Percentiles rank a stretch among this genome's conserved stretches.
Evolutionary conservation across 2,888 invertebrate genomes (phyloP).

Genomic region (Pterostichus madidus): DNA sequence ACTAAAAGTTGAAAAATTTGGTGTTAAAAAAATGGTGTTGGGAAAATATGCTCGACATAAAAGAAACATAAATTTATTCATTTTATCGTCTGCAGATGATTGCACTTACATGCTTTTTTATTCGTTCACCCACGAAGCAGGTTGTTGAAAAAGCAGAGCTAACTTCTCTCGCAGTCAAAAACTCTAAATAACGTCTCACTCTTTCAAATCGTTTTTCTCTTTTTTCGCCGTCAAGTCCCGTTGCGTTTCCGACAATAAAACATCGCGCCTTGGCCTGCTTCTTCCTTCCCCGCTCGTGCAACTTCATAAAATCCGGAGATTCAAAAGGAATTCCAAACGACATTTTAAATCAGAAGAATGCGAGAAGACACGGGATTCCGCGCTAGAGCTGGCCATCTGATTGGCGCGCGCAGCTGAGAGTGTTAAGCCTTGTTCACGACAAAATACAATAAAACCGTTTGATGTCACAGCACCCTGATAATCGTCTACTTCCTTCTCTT

Average conservation of each 20-base stretch:
- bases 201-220: constrained; percentile 61
- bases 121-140: constrained; percentile 45
- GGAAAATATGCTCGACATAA: constrained; percentile 40
- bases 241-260: constrained; percentile 57
- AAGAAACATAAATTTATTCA: constrained; percentile 49
- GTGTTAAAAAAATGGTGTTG: background rate
- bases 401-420: constrained; percentile 15
- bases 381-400: background rate
- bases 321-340: constrained; percentile 70
- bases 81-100: constrained; percentile 51
- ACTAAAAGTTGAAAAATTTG: constrained; percentile 16
- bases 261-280: constrained; percentile 24
- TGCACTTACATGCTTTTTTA: constrained; percentile 52
- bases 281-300: background rate
- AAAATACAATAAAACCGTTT: constrained; percentile 44
- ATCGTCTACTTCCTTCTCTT: background rate
- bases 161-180: constrained; percentile 69
- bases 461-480: constrained; percentile 24
- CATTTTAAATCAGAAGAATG: constrained; percentile 70
- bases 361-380: constrained; percentile 12
- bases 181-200: constrained; percentile 70
- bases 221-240: constrained; percentile 19
- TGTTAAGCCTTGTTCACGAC: constrained; percentile 34
- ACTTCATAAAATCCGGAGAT: constrained; percentile 66
- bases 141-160: constrained; percentile 60